Evolutionary conservation across 2,888 invertebrate genomes (phyloP).

Genomic region (Oligia latruncula): DNA sequence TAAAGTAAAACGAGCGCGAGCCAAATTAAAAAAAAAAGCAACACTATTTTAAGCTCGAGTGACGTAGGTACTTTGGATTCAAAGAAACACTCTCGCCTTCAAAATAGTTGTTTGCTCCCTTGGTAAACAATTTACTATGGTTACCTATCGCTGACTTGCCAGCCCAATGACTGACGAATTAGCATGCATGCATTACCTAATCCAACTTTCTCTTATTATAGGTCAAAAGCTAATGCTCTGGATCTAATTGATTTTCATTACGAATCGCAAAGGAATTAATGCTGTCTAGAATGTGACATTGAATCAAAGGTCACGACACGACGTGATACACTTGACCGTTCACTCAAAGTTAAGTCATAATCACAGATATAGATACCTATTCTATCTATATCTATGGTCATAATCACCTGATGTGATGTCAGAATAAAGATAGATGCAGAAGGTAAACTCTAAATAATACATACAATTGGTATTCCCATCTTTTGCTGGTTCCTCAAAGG

Average conservation of each 20-base stretch:
- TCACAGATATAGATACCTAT: too few relatives aligned
- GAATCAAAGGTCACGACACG: slow-evolving; percentile 49
- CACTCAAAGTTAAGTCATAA: slow-evolving; percentile 34
- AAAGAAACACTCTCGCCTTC: too few relatives aligned
- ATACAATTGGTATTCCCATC: background rate
- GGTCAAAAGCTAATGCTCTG: slow-evolving; percentile 25
- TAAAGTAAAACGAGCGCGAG: too few relatives aligned
- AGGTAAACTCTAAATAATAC: background rate
- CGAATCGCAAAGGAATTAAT: slow-evolving; percentile 42
- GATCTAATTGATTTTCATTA: slow-evolving; percentile 41
- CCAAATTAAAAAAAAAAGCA: too few relatives aligned
- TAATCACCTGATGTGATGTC: slow-evolving; percentile 50
- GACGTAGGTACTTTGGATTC: too few relatives aligned
- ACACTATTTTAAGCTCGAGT: too few relatives aligned
- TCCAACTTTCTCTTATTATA: slow-evolving; percentile 41
- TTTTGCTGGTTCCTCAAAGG: background rate
- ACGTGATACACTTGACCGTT: slow-evolving; percentile 62
- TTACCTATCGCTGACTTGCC: background rate
- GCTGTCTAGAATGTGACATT: slow-evolving; percentile 44
- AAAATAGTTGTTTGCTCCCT: too few relatives aligned
- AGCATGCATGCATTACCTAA: background rate
- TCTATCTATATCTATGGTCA: slow-evolving; percentile 5
- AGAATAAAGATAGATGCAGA: slow-evolving; percentile 15
- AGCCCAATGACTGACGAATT: background rate
- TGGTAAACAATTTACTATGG: too few relatives aligned